phyloP scores from a whole-genome alignment of 2,888 invertebrate genomes.

The Lasioglossum vierecki region DNA sequence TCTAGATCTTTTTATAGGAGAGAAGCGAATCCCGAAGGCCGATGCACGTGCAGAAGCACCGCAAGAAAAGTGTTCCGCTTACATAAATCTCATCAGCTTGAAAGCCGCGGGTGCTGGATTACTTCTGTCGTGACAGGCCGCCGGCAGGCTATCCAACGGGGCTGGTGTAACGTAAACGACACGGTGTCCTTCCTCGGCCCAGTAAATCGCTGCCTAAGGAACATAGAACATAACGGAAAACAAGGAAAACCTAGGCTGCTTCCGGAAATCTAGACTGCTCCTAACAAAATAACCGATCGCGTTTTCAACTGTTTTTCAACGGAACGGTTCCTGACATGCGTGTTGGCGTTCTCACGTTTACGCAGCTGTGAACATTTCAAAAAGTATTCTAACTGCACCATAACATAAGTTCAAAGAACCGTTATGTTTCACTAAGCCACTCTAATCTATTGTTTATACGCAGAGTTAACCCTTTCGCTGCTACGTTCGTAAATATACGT shows the following conservation, averaged over 20 bases:
- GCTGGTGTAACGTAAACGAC: conserved; percentile 77
- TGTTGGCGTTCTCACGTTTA: not conserved
- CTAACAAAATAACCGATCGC: conserved; percentile 24
- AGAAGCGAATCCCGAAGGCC: conserved; percentile 41
- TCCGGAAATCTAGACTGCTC: conserved; percentile 28
- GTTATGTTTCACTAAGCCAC: not conserved
- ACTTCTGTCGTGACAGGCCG: conserved; percentile 77
- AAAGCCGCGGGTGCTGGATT: conserved; percentile 73
- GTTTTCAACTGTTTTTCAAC: not conserved
- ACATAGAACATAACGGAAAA: not conserved
- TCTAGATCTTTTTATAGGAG: conserved; percentile 35
- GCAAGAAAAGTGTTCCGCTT: conserved; percentile 62
- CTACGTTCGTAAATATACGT: too few relatives aligned
- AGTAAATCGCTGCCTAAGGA: conserved; percentile 78
- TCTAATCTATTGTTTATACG: not conserved
- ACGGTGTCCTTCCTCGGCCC: conserved; percentile 79
- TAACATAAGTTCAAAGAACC: not conserved
- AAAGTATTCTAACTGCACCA: not conserved
- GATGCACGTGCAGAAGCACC: conserved; percentile 49
- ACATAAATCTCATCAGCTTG: conserved; percentile 81
- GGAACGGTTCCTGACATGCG: not conserved
- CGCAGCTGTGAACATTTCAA: not conserved
- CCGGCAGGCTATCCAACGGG: conserved; percentile 75
- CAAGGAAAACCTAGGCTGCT: conserved; percentile 30
- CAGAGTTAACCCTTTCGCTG: not conserved